Conservation (phyloP, 2,888 invertebrate species). For the Electrophaes corylata region DNA sequence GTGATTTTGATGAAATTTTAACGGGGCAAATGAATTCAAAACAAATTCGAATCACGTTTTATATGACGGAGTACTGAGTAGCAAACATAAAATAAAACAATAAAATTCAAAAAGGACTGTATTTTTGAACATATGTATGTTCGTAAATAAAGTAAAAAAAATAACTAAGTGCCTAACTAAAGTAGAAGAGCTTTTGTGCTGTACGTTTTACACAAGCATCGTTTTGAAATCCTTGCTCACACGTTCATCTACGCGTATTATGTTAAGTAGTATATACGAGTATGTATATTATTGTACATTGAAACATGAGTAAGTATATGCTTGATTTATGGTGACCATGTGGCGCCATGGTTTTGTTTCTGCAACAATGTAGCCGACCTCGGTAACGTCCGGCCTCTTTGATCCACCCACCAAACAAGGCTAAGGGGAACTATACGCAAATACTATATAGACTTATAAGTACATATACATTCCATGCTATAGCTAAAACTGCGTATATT, state of each 20-base stretch:
- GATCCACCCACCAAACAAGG: constrained; percentile 36
- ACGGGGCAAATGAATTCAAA: no score
- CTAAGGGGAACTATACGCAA: neutral
- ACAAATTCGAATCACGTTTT: no score
- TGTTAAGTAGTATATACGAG: neutral
- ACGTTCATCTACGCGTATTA: neutral
- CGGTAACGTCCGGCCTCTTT: constrained; percentile 44
- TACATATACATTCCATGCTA: neutral
- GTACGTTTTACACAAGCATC: no score
- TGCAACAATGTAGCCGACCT: constrained; percentile 39
- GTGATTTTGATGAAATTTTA: no score
- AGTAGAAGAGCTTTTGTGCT: no score
- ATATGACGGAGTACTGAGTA: no score
- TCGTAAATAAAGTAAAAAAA: no score
- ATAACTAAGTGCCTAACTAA: no score
- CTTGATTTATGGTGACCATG: constrained; percentile 31
- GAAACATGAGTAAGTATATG: constrained; percentile 2
- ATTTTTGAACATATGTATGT: no score
- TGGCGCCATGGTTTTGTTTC: constrained; percentile 26
- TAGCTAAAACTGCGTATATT: no score
- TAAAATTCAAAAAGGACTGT: no score
- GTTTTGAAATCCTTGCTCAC: neutral
- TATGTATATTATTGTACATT: neutral
- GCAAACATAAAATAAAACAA: no score
- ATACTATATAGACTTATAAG: neutral